Evolutionary conservation across 1,140 invertebrate genomes (phyloP), one percentile per base, ranked within the genome.

Genomic region (Tribolium madens): DNA sequence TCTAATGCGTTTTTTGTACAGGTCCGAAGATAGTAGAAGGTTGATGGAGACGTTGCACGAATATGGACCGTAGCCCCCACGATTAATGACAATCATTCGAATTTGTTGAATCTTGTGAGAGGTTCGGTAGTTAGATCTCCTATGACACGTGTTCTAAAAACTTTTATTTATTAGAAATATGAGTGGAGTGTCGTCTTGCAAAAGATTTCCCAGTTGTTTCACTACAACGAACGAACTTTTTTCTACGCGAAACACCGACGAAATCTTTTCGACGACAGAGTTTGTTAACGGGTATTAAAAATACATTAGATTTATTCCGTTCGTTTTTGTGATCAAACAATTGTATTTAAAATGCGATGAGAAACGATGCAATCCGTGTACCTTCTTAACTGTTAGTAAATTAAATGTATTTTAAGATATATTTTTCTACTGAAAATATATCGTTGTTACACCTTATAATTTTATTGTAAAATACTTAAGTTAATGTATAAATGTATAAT

Each of bases 41-140:
- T 80, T 86, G 74, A 85, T 86, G 85, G 85, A 86, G 60, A 83
- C 84, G 72, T 81, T 85, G 1, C 84, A 86, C 79, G 85, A 86
- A 72, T 86, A 85, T 64, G 85, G 85, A 72, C 84, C 84, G 71
- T 86, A 83, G 82, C 79, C 12, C 15, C 9, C 21, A 15, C 36
- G 47, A 71, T 15, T 9, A 53, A 53, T 50, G 33, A 73, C 42
- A 52, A 72, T 72, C 14, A 48, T 72, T 52, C 70, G 50, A 33
- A 71, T 72, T 74, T 72, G 26, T 76, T 74, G 60, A 73, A 71
- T 76, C 73, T 78, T 26, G 21, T 26, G 76, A 33, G 73, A 76
- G 77, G 70, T 79, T 75, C 31, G 72, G 53, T 78, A 76, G 79
- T 80, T 75, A 76, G 76, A 76, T 80, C 77, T 76, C 76, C 71